A percentile compares a stretch with the other conserved stretches of the same genome.
Conservation (phyloP, 2,113 vertebrate genomes). For the Procavia capensis region DNA sequence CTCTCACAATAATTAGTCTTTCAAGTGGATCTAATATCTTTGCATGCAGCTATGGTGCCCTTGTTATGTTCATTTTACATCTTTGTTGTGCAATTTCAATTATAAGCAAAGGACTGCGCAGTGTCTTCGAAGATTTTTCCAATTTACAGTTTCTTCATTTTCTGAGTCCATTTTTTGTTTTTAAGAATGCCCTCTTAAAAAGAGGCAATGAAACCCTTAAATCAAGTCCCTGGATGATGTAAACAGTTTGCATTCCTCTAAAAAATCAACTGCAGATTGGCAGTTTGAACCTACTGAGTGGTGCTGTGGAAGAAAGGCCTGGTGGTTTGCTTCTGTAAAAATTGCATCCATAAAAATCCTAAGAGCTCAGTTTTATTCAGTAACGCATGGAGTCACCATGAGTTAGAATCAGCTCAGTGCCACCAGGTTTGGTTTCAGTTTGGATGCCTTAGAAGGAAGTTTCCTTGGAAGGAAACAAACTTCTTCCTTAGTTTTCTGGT, state of each 20-base stretch:
- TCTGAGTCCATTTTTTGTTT: neutral
- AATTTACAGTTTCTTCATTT: neutral
- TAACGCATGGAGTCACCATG: too few relatives aligned
- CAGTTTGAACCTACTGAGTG: too few relatives aligned
- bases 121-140: neutral
- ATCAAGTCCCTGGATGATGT: neutral
- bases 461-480: neutral
- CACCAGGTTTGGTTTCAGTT: too few relatives aligned
- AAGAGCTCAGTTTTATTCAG: too few relatives aligned
- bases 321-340: too few relatives aligned
- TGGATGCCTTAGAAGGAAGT: neutral
- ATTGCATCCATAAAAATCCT: too few relatives aligned
- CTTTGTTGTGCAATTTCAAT: neutral
- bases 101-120: neutral
- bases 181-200: neutral
- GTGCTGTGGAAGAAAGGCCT: too few relatives aligned
- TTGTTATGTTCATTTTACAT: too few relatives aligned
- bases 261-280: too few relatives aligned
- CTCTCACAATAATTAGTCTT: neutral
- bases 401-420: too few relatives aligned
- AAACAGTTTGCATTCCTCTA: too few relatives aligned
- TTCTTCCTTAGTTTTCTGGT: neutral
- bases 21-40: neutral
- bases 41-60: neutral
- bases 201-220: too few relatives aligned